Evolutionary conservation across 2,797 vertebrate genomes (phyloP).

Genomic region (Oceanodroma leucorhoa): DNA sequence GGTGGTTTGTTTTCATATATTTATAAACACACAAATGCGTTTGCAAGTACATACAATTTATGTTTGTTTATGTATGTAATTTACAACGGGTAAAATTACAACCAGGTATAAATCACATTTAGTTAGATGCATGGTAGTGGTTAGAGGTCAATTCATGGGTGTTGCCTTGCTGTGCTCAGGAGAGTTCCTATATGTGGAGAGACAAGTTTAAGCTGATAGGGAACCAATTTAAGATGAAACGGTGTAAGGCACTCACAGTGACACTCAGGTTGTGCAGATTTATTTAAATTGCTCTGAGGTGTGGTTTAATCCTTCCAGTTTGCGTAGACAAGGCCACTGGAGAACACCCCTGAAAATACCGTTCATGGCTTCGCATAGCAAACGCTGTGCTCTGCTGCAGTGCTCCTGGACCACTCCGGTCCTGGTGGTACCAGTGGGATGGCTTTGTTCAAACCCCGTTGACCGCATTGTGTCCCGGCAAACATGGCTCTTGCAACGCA

Average conservation of each 20-base stretch:
- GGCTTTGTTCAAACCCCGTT: accelerated
- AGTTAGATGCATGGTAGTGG: neutral
- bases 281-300: neutral
- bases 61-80: neutral
- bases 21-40: neutral
- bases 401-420: neutral
- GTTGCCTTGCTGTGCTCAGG: neutral
- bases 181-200: neutral
- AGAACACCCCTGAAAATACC: neutral
- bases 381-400: accelerated
- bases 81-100: neutral
- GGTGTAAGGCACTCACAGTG: neutral
- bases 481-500: accelerated
- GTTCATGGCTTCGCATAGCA: neutral
- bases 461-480: neutral
- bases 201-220: neutral
- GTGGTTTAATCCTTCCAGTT: neutral
- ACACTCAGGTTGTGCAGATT: neutral
- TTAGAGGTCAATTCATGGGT: neutral
- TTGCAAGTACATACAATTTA: neutral
- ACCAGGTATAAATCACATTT: neutral
- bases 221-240: neutral
- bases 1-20: neutral
- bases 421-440: neutral
- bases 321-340: neutral